phyloP scores from a whole-genome alignment of 53 echinoderm and acorn worm genomes.

The Holothuria scabra region DNA sequence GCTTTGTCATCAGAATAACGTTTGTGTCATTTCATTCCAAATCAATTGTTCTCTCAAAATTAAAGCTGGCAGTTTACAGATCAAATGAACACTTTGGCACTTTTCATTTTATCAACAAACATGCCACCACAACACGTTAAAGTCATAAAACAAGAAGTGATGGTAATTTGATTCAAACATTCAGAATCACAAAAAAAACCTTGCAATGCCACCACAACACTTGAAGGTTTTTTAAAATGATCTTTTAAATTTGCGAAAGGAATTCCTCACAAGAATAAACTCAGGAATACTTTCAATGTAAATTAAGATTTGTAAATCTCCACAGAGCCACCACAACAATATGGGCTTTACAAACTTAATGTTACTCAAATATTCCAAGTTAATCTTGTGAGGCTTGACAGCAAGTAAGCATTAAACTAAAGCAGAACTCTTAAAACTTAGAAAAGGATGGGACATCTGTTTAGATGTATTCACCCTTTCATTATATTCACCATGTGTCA shows the following conservation, averaged over 20 bases:
- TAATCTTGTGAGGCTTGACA: no score
- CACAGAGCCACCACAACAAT: constrained; percentile 40
- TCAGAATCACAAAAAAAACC: background rate
- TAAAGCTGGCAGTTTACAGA: background rate
- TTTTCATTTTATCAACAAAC: constrained; percentile 8
- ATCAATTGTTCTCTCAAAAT: constrained; percentile 23
- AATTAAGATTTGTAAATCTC: background rate
- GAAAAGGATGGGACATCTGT: background rate
- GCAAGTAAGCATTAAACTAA: background rate
- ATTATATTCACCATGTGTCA: constrained; percentile 1
- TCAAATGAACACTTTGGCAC: background rate
- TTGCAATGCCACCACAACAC: constrained; percentile 21
- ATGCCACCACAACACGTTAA: constrained; percentile 35
- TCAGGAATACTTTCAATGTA: background rate
- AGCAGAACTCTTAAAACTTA: constrained; percentile 5
- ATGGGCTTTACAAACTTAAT: constrained; percentile 11
- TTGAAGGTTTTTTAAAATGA: background rate
- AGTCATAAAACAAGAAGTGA: background rate
- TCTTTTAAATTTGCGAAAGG: background rate
- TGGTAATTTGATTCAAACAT: background rate
- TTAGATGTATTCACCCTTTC: background rate
- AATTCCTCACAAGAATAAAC: background rate
- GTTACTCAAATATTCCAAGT: background rate
- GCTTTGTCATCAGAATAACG: constrained; percentile 27
- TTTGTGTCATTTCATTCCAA: background rate